Evolutionary conservation across 1,140 invertebrate species (phyloP).

Genomic region (Philotrypesis tridentata): DNA sequence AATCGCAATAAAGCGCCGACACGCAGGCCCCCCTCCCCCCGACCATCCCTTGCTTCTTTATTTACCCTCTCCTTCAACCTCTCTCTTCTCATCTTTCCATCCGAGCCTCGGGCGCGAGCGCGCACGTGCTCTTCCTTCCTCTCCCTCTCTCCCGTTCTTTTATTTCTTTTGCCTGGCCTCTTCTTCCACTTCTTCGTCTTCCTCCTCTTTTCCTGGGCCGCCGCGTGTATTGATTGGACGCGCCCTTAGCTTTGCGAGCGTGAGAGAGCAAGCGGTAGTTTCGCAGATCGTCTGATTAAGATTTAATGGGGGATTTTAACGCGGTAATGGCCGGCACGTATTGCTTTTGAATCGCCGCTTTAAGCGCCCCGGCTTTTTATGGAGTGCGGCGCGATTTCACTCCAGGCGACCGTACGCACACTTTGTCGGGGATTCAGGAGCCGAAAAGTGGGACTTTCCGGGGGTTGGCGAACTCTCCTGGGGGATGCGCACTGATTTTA

Average conservation of each 20-base stretch:
- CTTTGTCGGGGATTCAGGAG: not conserved
- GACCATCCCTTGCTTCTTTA: not conserved
- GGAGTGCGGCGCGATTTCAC: too few species aligned
- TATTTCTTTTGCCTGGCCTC: too few species aligned
- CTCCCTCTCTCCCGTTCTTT: not conserved
- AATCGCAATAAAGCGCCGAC: not conserved
- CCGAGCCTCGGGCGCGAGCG: not conserved
- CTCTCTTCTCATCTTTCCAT: slow-evolving; percentile 7
- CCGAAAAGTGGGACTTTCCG: too few species aligned
- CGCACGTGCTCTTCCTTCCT: slow-evolving; percentile 17
- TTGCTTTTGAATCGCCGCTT: not conserved
- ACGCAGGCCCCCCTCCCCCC: not conserved
- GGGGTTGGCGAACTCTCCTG: not conserved
- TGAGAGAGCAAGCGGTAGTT: not conserved
- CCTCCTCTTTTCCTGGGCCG: not conserved
- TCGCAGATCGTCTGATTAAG: slow-evolving; percentile 9
- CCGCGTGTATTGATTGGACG: slow-evolving; percentile 8
- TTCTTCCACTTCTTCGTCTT: too few species aligned
- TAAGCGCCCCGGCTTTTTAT: not conserved
- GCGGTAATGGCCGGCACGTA: not conserved
- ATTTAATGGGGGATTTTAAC: slow-evolving; percentile 3
- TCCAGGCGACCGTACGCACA: too few species aligned
- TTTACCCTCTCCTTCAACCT: slow-evolving; percentile 6
- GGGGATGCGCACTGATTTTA: too few species aligned
- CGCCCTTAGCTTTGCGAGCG: not conserved